Conservation (phyloP, 2,888 invertebrate species). For the Plutella xylostella region DNA sequence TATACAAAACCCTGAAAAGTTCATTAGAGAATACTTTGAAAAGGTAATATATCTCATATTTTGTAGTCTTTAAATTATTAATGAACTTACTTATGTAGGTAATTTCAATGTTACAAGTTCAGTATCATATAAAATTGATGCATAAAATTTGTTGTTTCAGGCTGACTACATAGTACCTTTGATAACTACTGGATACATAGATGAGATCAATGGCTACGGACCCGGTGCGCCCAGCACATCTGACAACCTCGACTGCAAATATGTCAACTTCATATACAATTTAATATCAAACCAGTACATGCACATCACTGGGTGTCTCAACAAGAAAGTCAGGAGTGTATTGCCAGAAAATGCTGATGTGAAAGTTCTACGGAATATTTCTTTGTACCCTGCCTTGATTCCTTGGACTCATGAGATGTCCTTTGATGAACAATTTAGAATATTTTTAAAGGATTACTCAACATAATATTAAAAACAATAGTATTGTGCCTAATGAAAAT, state of each 20-base stretch:
- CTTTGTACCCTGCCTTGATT: slow-evolving; percentile 55
- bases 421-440: slow-evolving; percentile 57
- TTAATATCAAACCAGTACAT: slow-evolving; percentile 57
- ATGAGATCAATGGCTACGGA: slow-evolving; percentile 47
- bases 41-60: slow-evolving; percentile 37
- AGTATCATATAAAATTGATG: background rate
- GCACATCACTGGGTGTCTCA: slow-evolving; percentile 55
- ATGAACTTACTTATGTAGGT: background rate
- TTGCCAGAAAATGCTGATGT: slow-evolving; percentile 44
- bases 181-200: slow-evolving; percentile 60
- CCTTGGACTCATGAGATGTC: slow-evolving; percentile 59
- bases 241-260: slow-evolving; percentile 58
- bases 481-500: no score
- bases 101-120: background rate
- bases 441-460: slow-evolving; percentile 44
- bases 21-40: slow-evolving; percentile 67
- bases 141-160: slow-evolving; percentile 29
- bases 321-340: slow-evolving; percentile 60
- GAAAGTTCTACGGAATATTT: slow-evolving; percentile 38
- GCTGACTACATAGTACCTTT: slow-evolving; percentile 69
- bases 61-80: background rate
- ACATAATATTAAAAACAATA: no score
- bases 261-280: slow-evolving; percentile 60
- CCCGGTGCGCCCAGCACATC: slow-evolving; percentile 40
- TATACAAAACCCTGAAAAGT: slow-evolving; percentile 64